Percentiles rank a stretch among this genome's conserved stretches.
Conservation (phyloP, 2,888 invertebrate species). For the Dinocampus coccinellae region DNA sequence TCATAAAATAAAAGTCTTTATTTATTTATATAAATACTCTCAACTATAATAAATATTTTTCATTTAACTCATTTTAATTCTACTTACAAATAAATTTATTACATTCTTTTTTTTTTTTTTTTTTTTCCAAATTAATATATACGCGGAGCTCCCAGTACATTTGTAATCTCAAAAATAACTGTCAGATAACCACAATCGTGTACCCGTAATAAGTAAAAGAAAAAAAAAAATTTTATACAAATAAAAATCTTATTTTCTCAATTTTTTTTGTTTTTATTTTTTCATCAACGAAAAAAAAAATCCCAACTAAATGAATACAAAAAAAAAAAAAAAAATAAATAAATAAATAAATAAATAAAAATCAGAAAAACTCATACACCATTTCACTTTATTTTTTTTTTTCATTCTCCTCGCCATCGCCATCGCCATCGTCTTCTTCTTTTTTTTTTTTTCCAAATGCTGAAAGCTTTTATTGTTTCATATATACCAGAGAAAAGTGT, state of each 20-base stretch:
- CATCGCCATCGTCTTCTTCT: constrained; percentile 11
- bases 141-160: too few relatives aligned
- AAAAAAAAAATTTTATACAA: not conserved
- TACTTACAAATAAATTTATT: not conserved
- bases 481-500: constrained; percentile 46
- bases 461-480: constrained; percentile 61
- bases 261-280: too few relatives aligned
- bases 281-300: too few relatives aligned
- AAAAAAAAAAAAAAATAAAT: too few relatives aligned
- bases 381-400: too few relatives aligned
- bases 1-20: not conserved
- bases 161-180: not conserved
- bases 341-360: too few relatives aligned
- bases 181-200: not conserved
- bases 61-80: not conserved
- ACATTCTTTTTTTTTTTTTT: constrained; percentile 49
- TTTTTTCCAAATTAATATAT: constrained; percentile 56
- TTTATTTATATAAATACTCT: not conserved
- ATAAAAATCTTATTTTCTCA: not conserved
- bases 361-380: too few relatives aligned
- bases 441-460: constrained; percentile 50
- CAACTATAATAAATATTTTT: not conserved
- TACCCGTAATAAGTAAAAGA: not conserved
- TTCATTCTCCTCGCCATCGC: not conserved
- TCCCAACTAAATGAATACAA: too few relatives aligned